These are phyloP conservation scores for Diloba caeruleocephala DNA, from an alignment of 2,888 invertebrate species.

Conservation along the genomic window DNA sequence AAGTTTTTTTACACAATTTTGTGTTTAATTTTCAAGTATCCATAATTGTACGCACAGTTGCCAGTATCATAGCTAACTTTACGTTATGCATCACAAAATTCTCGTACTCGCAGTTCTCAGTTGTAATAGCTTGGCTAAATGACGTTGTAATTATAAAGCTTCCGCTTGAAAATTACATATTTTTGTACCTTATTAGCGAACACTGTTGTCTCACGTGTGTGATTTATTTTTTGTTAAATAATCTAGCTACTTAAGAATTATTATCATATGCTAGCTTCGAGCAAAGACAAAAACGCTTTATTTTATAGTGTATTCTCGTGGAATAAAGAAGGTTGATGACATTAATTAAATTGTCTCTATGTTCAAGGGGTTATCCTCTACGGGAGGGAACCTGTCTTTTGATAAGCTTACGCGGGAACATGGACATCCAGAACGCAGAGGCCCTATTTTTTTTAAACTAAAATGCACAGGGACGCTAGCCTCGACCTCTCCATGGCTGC, in stretches of 20 bases:
- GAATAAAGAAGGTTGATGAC: not conserved
- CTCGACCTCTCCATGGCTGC: too few species aligned
- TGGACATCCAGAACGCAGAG: too few species aligned
- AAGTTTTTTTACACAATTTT: too few species aligned
- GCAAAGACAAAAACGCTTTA: not conserved
- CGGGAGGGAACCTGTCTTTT: too few species aligned
- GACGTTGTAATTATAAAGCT: conserved; percentile 50
- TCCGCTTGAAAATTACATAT: conserved; percentile 54
- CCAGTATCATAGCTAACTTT: conserved; percentile 26
- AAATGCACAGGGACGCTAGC: too few species aligned
- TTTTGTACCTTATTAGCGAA: conserved; percentile 50
- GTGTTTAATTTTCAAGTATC: too few species aligned
- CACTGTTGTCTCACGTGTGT: conserved; percentile 36
- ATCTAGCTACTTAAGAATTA: conserved; percentile 18
- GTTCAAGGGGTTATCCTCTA: too few species aligned
- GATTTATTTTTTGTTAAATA: conserved; percentile 28
- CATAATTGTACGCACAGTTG: not conserved
- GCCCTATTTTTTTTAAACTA: too few species aligned
- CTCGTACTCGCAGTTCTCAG: too few species aligned
- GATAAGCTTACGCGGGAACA: too few species aligned
- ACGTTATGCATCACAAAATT: conserved; percentile 18
- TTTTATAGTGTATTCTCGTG: not conserved
- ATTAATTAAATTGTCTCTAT: too few species aligned
- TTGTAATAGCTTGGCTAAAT: conserved; percentile 31
- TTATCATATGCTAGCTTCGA: conserved; percentile 4